These are phyloP conservation scores for Corythornis cristatus DNA, from an alignment of 2,113 vertebrate species.

Conservation along the genomic window DNA sequence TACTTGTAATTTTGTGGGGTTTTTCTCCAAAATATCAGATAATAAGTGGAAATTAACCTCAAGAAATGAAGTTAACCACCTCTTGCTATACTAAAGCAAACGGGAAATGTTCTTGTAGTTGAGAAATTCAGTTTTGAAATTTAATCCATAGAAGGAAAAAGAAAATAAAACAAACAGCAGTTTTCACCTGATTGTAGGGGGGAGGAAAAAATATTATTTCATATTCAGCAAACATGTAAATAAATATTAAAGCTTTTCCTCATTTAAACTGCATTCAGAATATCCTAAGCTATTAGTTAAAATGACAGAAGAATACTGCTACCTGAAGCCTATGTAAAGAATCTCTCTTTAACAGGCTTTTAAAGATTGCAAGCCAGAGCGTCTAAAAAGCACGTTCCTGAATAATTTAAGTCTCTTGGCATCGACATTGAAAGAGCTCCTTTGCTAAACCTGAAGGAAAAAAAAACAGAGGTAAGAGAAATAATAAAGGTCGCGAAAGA, in stretches of 20 bases:
- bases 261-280: constrained; percentile 49
- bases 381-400: constrained; percentile 61
- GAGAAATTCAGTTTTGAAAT: background rate
- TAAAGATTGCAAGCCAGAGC: constrained; percentile 56
- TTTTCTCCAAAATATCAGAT: background rate
- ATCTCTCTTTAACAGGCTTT: constrained; percentile 48
- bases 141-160: background rate
- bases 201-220: background rate
- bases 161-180: background rate
- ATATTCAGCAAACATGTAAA: background rate
- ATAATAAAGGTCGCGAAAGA: constrained; percentile 49
- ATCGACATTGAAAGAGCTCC: constrained; percentile 26
- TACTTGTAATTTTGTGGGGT: background rate
- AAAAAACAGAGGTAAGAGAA: background rate
- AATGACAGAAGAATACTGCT: constrained; percentile 58
- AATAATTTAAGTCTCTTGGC: constrained; percentile 55
- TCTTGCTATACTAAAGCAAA: background rate
- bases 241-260: constrained; percentile 56
- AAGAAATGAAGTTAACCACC: background rate
- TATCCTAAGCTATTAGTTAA: constrained; percentile 51
- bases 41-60: background rate
- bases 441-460: constrained; percentile 32
- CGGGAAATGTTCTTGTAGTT: background rate
- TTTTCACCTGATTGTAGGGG: background rate
- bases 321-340: constrained; percentile 63